Evolutionary conservation across 2,113 vertebrate genomes (phyloP).

Genomic region (Leiothrix lutea): DNA sequence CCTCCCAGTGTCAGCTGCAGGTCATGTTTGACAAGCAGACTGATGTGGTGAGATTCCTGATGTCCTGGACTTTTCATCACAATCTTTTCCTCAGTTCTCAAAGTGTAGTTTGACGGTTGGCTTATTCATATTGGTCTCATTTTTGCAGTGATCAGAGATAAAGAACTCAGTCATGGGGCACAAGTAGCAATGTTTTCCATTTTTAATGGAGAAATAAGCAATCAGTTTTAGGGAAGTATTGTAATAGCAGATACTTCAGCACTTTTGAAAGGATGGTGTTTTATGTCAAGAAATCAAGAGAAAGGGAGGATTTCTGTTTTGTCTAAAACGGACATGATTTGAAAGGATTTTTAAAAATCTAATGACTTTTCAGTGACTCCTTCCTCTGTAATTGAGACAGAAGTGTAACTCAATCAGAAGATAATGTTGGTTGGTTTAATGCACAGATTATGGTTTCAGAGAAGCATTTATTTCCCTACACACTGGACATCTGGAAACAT

Average conservation of each 20-base stretch:
- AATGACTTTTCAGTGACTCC: neutral
- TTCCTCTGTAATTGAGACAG: neutral
- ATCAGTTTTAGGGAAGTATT: neutral
- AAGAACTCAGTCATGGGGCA: neutral
- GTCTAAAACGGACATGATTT: neutral
- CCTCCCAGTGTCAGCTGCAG: neutral
- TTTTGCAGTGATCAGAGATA: neutral
- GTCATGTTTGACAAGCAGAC: neutral
- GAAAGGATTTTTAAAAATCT: neutral
- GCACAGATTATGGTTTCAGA: neutral
- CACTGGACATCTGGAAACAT: slow-evolving; percentile 47
- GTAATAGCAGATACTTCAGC: neutral
- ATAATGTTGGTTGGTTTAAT: neutral
- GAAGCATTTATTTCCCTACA: neutral
- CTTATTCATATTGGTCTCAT: neutral
- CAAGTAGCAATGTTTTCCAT: neutral
- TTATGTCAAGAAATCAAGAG: neutral
- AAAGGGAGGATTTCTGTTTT: neutral
- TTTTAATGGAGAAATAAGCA: neutral
- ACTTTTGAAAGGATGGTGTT: neutral
- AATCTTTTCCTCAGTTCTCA: neutral
- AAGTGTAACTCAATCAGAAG: neutral
- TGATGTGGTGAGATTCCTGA: neutral
- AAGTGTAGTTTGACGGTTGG: neutral
- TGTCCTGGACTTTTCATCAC: neutral